Conservation (phyloP, 2,113 vertebrate species). For the Ciconia maguari region DNA sequence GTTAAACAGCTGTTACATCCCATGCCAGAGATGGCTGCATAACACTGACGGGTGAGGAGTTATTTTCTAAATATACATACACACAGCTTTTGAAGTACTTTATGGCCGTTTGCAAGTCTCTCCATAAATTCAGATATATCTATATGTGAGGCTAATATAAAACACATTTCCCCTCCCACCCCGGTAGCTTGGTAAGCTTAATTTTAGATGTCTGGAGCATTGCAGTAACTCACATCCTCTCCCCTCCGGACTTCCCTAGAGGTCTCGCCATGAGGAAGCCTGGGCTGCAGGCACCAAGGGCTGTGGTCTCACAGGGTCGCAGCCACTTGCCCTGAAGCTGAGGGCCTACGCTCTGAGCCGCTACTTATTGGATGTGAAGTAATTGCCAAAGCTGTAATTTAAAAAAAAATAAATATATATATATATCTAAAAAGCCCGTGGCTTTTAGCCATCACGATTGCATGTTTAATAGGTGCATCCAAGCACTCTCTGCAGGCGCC, state of each 20-base stretch:
- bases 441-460: background rate
- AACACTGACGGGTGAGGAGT: background rate
- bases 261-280: background rate
- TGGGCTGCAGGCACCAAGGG: background rate
- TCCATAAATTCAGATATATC: background rate
- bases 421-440: background rate
- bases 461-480: background rate
- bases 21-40: background rate
- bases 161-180: background rate
- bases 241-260: background rate
- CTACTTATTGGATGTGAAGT: background rate
- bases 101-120: background rate
- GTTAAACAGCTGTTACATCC: constrained; percentile 7
- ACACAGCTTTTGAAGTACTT: background rate
- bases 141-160: background rate
- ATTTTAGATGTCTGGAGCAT: background rate
- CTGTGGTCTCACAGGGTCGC: background rate
- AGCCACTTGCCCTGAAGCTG: background rate
- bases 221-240: background rate
- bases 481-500: background rate
- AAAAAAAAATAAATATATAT: background rate
- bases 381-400: background rate
- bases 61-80: background rate
- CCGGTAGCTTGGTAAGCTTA: background rate
- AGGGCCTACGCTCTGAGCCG: background rate